Percentiles rank a stretch among this genome's conserved stretches.
These are phyloP conservation scores for Elmis aenea DNA, from an alignment of 2,888 invertebrate species.

Conservation along the genomic window DNA sequence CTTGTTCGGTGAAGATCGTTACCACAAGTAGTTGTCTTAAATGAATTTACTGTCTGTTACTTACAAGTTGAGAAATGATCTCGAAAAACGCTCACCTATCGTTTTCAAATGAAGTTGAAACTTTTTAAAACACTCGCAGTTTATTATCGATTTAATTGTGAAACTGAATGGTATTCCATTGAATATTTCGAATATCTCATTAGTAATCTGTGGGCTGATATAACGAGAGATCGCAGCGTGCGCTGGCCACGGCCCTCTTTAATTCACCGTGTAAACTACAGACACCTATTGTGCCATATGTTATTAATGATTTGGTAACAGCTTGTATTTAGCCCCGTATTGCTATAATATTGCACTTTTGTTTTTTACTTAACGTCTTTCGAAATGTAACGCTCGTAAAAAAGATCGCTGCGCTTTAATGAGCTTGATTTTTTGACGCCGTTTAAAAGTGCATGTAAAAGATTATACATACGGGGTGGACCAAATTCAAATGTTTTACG, in stretches of 20 bases:
- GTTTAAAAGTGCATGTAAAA: no score
- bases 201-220: slow-evolving; percentile 18
- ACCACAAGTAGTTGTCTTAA: slow-evolving; percentile 8
- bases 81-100: no score
- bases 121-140: no score
- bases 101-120: no score
- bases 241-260: slow-evolving; percentile 27
- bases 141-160: no score
- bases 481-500: no score
- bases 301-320: slow-evolving; percentile 35
- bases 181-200: slow-evolving; percentile 19
- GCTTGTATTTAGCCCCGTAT: slow-evolving; percentile 25
- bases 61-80: background rate
- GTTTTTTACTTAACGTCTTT: no score
- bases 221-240: slow-evolving; percentile 28
- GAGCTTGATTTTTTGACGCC: no score
- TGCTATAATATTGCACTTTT: background rate
- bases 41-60: slow-evolving; percentile 3
- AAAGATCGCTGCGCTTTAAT: no score
- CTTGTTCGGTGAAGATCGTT: slow-evolving; percentile 22
- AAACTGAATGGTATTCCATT: background rate
- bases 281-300: slow-evolving; percentile 36
- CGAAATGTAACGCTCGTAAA: no score
- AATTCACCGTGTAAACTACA: slow-evolving; percentile 39
- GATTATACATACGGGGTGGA: no score